Base-by-base conservation (phyloP, 2,797 vertebrate species). In the Sus cebifrons region DNA sequence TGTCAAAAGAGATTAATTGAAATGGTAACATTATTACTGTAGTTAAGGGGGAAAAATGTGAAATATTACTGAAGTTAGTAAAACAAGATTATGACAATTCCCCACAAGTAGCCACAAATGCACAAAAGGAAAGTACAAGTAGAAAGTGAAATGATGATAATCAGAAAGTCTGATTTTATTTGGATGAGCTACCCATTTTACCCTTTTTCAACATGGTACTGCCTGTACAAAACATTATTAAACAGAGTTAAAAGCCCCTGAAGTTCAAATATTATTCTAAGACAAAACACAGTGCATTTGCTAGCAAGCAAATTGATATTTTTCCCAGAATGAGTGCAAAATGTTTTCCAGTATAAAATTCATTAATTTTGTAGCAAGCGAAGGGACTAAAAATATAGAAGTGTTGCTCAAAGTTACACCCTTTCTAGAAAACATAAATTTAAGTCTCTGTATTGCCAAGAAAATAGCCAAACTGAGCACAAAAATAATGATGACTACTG, bases 361-460 rank as follows among this genome's bases (percentile, higher is more conserved):
- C 20, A 91, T 97, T 95, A 84, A 86, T 86, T 94, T 93, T 52
- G 18, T 89, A 87, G 73, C 65, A 86, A 95, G 71, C 79, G 16
- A 79, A 49, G 44, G 44, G 36, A 21, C 52, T 92, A 65, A 67
- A 97, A 67, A 86, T 49, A 68, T 8, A 62, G 60, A 94, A 44
- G 4, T 16, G 89, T 89, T 27, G 44, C 32, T 96, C 82, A 95
- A 94, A 89, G 36, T 52, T 82, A 15, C n/a, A 74, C n/a, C 14
- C 36, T 89, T 73, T 91, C 81, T 40, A 71, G 16, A 86, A 95
- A 83, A 68, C 91, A 54, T 21, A 82, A 92, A 92, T 93, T 40
- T 79, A 70, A 91, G 32, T 54, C 54, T 81, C 23, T 0, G 0
- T 71, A 68, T 71, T 73, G 56, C n/a, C 75, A 75, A 44, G 5